Evolutionary conservation across 2,113 vertebrate genomes (phyloP).

Genomic region (Limnothrissa miodon): DNA sequence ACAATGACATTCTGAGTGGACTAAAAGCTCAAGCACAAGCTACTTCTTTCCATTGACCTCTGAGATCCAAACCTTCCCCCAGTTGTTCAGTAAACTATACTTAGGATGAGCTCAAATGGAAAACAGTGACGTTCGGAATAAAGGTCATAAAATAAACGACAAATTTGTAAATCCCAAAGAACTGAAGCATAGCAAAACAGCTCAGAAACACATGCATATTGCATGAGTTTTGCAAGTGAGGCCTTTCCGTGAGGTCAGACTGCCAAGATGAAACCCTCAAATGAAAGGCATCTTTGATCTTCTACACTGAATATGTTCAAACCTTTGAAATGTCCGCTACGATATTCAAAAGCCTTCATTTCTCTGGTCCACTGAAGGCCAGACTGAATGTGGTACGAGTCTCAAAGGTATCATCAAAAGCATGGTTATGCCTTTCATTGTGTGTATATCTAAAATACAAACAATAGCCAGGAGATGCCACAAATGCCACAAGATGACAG

Average conservation of each 20-base stretch:
- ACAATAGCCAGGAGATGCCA: neutral
- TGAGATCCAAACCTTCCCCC: neutral
- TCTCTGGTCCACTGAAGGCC: neutral
- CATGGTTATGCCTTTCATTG: neutral
- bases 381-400: neutral
- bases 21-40: neutral
- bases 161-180: neutral
- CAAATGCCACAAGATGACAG: neutral
- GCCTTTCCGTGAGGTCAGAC: neutral
- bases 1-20: too few species aligned
- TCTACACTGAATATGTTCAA: neutral
- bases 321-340: conserved; percentile 5
- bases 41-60: neutral
- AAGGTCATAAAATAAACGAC: neutral
- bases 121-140: neutral
- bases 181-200: conserved; percentile 7
- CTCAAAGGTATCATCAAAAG: neutral
- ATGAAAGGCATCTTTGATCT: conserved; percentile 14
- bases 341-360: neutral
- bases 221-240: conserved; percentile 6
- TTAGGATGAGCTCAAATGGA: neutral
- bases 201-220: conserved; percentile 7
- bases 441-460: neutral
- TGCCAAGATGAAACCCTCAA: neutral
- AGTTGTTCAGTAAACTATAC: neutral